Evolutionary conservation across 2,113 vertebrate species (phyloP).

Genomic region (Gadus macrocephalus): DNA sequence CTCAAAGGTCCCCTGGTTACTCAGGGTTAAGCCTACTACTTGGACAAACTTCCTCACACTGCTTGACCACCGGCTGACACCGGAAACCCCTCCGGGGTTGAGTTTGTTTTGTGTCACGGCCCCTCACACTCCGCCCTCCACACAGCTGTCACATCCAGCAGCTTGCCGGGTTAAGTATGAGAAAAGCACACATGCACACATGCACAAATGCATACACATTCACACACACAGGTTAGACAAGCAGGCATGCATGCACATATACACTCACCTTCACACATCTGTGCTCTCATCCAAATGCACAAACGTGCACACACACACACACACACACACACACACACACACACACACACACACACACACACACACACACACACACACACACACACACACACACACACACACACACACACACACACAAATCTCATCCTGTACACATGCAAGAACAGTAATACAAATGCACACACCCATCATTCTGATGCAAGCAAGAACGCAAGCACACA

Average conservation of each 20-base stretch:
- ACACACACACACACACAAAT: too few species aligned
- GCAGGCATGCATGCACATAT: background rate
- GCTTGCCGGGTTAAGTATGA: constrained; percentile 5
- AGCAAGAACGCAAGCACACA: too few species aligned
- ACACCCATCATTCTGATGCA: too few species aligned
- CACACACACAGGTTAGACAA: too few species aligned
- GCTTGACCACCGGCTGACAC: constrained; percentile 45
- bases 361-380: too few species aligned
- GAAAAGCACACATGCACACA: background rate
- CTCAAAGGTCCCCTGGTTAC: constrained; percentile 16
- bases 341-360: too few species aligned
- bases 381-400: too few species aligned
- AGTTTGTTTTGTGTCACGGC: constrained; percentile 34
- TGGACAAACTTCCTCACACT: constrained; percentile 42
- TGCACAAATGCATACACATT: background rate
- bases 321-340: too few species aligned
- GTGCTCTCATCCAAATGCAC: too few species aligned
- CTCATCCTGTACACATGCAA: too few species aligned
- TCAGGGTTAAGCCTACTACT: constrained; percentile 22
- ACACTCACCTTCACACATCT: background rate
- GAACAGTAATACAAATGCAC: too few species aligned
- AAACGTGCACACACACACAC: too few species aligned
- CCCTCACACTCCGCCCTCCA: constrained; percentile 8
- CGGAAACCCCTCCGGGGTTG: constrained; percentile 19
- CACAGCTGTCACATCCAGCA: constrained; percentile 11